A percentile compares a stretch with the other conserved stretches of the same genome.
Conservation (phyloP, 2,888 invertebrate species). For the Sialis lutaria region DNA sequence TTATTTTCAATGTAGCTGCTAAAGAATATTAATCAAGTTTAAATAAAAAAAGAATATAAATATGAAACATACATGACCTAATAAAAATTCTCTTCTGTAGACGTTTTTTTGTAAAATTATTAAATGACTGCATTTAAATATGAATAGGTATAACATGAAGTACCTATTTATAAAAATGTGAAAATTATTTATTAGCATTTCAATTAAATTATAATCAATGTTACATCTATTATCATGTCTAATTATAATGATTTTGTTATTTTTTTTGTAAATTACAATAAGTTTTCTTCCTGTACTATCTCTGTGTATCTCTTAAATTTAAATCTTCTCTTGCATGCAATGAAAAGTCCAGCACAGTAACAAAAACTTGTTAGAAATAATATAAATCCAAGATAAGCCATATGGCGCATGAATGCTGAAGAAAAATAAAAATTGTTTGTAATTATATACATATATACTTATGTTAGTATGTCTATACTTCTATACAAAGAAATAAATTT, state of each 20-base stretch:
- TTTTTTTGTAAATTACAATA: neutral
- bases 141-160: too few species aligned
- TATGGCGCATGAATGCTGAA: slow-evolving; percentile 36
- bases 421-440: slow-evolving; percentile 9
- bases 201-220: too few species aligned
- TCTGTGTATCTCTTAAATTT: slow-evolving; percentile 23
- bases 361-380: slow-evolving; percentile 34
- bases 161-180: too few species aligned
- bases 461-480: neutral
- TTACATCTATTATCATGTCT: neutral
- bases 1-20: too few species aligned
- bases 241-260: neutral
- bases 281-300: slow-evolving; percentile 3
- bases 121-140: too few species aligned
- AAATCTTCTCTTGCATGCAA: slow-evolving; percentile 29
- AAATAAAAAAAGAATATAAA: too few species aligned
- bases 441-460: neutral
- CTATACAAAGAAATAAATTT: neutral
- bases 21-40: too few species aligned
- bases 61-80: too few species aligned
- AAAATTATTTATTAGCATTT: too few species aligned
- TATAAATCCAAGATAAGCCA: slow-evolving; percentile 38
- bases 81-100: too few species aligned
- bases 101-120: too few species aligned
- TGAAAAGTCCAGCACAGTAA: slow-evolving; percentile 36